A percentile compares a stretch with the other conserved stretches of the same genome.
Evolutionary conservation across 2,113 vertebrate genomes (phyloP).

Genomic region (Tonatia bakeri): DNA sequence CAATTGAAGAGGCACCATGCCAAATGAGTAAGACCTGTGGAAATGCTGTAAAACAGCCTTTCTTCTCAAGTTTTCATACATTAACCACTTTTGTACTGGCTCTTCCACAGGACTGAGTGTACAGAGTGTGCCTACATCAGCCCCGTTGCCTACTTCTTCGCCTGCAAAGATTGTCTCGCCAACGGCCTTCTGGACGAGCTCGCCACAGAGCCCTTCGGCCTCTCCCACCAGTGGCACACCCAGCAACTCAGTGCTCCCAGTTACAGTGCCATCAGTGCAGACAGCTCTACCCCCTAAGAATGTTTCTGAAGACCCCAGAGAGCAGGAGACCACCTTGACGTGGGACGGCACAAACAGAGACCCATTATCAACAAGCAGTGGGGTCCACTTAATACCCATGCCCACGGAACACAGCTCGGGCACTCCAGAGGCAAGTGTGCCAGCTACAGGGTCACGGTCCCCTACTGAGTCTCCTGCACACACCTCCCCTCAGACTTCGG

Average conservation of each 20-base stretch:
- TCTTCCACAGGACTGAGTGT: slow-evolving; percentile 71
- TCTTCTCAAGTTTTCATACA: fast-evolving
- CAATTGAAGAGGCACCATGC: background rate
- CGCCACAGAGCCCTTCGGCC: background rate
- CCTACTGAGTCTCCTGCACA: background rate
- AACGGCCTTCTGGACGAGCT: background rate
- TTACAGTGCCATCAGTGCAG: fast-evolving
- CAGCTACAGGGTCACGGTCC: background rate
- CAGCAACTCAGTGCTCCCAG: fast-evolving
- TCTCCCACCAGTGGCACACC: fast-evolving
- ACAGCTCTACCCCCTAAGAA: background rate
- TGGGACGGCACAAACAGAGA: background rate
- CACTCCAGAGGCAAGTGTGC: background rate
- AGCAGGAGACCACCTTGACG: background rate
- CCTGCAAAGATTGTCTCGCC: background rate
- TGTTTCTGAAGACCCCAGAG: fast-evolving
- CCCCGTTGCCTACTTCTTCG: background rate
- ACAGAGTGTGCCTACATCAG: background rate
- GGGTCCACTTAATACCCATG: background rate
- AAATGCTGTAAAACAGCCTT: background rate
- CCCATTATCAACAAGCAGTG: background rate
- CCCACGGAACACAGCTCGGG: background rate
- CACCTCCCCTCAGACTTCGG: background rate
- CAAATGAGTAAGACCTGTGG: background rate
- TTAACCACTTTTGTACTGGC: slow-evolving; percentile 4